phyloP scores from a whole-genome alignment of 1,140 invertebrate species.

The Habropoda laboriosa region DNA sequence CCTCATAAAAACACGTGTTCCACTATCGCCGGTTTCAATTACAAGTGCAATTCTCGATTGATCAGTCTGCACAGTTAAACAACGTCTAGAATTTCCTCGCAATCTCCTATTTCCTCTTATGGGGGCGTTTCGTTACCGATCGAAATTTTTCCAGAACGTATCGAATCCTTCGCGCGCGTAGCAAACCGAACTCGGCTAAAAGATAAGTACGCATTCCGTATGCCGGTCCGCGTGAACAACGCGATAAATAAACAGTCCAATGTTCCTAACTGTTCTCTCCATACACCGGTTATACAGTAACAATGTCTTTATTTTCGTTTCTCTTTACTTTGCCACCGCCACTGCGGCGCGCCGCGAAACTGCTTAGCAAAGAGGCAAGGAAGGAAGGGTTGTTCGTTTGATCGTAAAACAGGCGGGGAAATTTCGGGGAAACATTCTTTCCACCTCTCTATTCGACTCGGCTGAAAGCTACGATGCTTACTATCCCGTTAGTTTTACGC shows the following conservation, averaged over 20 bases:
- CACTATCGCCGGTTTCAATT: too few species aligned
- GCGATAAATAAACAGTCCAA: conserved; percentile 32
- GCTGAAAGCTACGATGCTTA: background rate
- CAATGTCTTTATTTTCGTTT: conserved; percentile 27
- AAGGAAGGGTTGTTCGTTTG: too few species aligned
- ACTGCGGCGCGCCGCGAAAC: too few species aligned
- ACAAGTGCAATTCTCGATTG: background rate
- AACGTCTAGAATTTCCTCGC: background rate
- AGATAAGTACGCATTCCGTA: conserved; percentile 21
- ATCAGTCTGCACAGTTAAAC: background rate
- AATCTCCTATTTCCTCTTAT: background rate
- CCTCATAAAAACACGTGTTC: too few species aligned
- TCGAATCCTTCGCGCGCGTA: background rate
- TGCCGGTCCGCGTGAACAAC: background rate
- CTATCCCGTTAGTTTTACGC: conserved; percentile 16
- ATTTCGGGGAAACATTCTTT: conserved; percentile 19
- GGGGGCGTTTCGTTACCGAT: background rate
- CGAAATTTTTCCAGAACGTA: conserved; percentile 13
- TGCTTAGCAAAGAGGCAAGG: too few species aligned
- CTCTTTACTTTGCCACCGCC: too few species aligned
- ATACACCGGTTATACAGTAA: conserved; percentile 17
- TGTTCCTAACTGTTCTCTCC: conserved; percentile 7
- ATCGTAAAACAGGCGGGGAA: background rate
- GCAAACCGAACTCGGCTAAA: conserved; percentile 11
- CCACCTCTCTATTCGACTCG: background rate